These are phyloP conservation scores for Coregonus sp. DNA, from an alignment of 2,797 vertebrate genomes.

Conservation along the genomic window DNA sequence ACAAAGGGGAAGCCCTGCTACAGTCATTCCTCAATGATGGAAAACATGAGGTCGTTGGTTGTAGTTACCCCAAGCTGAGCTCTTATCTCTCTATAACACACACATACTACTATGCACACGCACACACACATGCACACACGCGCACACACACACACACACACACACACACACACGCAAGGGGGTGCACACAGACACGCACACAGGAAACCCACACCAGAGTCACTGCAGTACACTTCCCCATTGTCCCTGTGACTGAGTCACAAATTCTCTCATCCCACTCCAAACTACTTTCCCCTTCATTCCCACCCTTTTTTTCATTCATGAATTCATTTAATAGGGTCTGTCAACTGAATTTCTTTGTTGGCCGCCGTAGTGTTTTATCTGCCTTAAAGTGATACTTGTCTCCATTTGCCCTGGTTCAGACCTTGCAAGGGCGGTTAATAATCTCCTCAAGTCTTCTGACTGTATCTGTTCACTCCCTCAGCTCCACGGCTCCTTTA, in stretches of 20 bases:
- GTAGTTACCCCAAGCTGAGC: background rate
- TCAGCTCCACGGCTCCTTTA: conserved; percentile 11
- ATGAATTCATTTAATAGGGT: background rate
- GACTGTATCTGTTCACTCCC: conserved; percentile 24
- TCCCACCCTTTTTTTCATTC: conserved; percentile 16
- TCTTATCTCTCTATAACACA: conserved; percentile 4
- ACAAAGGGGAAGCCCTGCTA: conserved; percentile 28
- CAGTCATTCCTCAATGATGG: conserved; percentile 31
- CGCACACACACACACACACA: background rate
- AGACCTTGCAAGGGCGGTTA: conserved; percentile 35
- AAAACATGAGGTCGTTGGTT: conserved; percentile 20
- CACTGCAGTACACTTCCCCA: conserved; percentile 3
- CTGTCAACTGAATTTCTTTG: background rate
- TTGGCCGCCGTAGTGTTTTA: background rate
- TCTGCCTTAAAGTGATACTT: background rate
- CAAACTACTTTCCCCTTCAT: background rate
- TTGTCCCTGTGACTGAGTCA: conserved; percentile 11
- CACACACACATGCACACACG: background rate
- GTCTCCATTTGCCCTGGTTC: background rate
- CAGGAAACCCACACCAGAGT: conserved; percentile 10
- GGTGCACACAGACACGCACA: background rate
- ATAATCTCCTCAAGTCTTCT: conserved; percentile 47
- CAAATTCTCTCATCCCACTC: background rate
- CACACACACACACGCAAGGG: background rate
- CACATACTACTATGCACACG: background rate